These are phyloP conservation scores for Lordiphosa andalusiaca DNA, from an alignment of 2,888 invertebrate genomes.

Conservation along the genomic window DNA sequence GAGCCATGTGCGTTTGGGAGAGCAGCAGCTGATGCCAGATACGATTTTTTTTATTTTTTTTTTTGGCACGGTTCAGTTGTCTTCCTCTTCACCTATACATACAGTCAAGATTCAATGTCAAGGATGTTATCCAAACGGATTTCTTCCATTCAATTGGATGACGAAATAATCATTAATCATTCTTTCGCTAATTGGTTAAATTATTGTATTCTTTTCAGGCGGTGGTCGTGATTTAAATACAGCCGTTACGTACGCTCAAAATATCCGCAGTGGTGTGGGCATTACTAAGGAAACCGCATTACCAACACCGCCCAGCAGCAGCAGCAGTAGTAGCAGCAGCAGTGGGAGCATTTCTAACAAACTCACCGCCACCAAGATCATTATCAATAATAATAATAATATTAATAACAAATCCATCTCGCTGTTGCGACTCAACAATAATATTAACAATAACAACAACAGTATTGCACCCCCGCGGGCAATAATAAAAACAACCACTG, in stretches of 20 bases:
- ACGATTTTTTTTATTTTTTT: too few species aligned
- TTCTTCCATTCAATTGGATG: too few species aligned
- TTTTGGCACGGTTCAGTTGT: too few species aligned
- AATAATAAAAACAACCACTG: conserved; percentile 6
- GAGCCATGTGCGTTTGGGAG: background rate
- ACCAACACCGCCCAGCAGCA: conserved; percentile 29
- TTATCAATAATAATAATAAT: conserved; percentile 37
- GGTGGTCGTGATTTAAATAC: conserved; percentile 93
- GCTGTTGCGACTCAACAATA: conserved; percentile 26
- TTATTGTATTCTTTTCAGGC: conserved; percentile 81
- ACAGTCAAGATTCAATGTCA: conserved; percentile 4
- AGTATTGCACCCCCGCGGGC: conserved; percentile 3
- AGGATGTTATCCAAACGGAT: background rate
- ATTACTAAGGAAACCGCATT: conserved; percentile 28
- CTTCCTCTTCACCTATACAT: background rate
- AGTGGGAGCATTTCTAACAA: conserved; percentile 47
- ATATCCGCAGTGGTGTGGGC: conserved; percentile 77
- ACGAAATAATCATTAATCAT: too few species aligned
- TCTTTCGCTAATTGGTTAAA: too few species aligned
- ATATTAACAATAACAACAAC: conserved; percentile 31
- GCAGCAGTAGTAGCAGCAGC: conserved; percentile 25
- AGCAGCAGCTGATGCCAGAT: background rate
- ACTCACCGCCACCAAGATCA: conserved; percentile 77
- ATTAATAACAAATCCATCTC: conserved; percentile 22
- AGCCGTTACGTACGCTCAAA: conserved; percentile 85